Conservation (phyloP, 2,888 invertebrate genomes). For the Chymomyza caudatula region DNA sequence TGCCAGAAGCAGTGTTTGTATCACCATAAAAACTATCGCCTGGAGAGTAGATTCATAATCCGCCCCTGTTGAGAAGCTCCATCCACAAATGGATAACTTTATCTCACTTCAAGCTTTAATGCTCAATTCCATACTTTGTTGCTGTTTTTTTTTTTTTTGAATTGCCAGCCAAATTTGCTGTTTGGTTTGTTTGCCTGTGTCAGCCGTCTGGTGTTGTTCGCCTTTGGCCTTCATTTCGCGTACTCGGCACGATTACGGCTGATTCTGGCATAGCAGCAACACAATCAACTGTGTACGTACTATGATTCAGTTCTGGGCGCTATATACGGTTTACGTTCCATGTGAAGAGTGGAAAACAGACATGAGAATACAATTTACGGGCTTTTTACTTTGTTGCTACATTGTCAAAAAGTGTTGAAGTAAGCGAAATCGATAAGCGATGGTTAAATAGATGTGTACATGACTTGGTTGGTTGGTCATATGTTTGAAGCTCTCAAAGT, state of each 20-base stretch:
- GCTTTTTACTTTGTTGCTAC: constrained; percentile 31
- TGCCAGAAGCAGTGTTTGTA: background rate
- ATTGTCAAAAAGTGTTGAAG: constrained; percentile 1
- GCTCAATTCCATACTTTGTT: constrained; percentile 21
- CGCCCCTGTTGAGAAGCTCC: constrained; percentile 23
- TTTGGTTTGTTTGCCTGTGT: constrained; percentile 3
- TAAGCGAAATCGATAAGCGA: constrained; percentile 47
- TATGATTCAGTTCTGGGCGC: background rate
- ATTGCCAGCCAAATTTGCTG: too few species aligned
- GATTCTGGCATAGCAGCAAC: background rate
- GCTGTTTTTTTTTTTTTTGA: constrained; percentile 17
- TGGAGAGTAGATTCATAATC: background rate
- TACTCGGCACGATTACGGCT: constrained; percentile 4
- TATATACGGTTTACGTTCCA: background rate
- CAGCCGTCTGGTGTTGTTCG: constrained; percentile 25
- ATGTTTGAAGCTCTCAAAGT: too few species aligned
- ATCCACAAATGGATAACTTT: constrained; percentile 7
- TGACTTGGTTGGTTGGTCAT: background rate
- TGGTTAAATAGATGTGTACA: background rate
- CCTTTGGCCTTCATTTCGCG: constrained; percentile 43
- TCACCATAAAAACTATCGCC: background rate
- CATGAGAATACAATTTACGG: background rate
- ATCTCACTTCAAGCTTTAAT: constrained; percentile 9
- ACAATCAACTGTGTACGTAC: constrained; percentile 9
- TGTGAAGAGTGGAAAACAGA: constrained; percentile 1